These are phyloP conservation scores for Pangasius larnaudii DNA, from an alignment of 2,797 vertebrate genomes.

Conservation along the genomic window DNA sequence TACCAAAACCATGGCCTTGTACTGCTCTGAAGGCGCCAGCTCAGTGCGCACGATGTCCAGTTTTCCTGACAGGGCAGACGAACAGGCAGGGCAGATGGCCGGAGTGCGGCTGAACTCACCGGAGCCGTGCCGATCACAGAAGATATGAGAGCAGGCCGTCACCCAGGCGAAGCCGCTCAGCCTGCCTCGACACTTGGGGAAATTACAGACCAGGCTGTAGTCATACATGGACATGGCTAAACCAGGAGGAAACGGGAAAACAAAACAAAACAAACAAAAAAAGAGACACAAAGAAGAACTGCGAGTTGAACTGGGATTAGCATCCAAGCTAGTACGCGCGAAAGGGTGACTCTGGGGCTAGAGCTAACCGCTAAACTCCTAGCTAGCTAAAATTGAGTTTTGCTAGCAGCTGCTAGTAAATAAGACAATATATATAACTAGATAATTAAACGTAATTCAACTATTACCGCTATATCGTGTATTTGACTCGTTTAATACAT, in stretches of 20 bases:
- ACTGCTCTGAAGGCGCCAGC: constrained; percentile 85
- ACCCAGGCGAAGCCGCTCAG: constrained; percentile 87
- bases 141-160: constrained; percentile 88
- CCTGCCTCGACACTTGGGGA: constrained; percentile 82
- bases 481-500: not conserved
- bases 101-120: constrained; percentile 85
- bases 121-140: constrained; percentile 89
- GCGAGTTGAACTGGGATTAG: not conserved
- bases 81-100: constrained; percentile 86
- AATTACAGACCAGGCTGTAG: constrained; percentile 87
- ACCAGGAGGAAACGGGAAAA: constrained; percentile 3
- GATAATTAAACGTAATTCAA: not conserved
- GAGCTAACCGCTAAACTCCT: constrained; percentile 1
- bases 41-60: constrained; percentile 88
- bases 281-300: not conserved
- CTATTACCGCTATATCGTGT: not conserved
- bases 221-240: constrained; percentile 75
- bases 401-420: not conserved
- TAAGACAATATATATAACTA: not conserved
- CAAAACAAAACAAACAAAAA: not conserved
- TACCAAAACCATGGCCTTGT: constrained; percentile 89
- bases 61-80: constrained; percentile 85
- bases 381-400: not conserved
- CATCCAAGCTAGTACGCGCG: not conserved
- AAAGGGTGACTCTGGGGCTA: not conserved